Evolutionary conservation across 2,113 vertebrate genomes (phyloP).

Genomic region (Silurus meridionalis): DNA sequence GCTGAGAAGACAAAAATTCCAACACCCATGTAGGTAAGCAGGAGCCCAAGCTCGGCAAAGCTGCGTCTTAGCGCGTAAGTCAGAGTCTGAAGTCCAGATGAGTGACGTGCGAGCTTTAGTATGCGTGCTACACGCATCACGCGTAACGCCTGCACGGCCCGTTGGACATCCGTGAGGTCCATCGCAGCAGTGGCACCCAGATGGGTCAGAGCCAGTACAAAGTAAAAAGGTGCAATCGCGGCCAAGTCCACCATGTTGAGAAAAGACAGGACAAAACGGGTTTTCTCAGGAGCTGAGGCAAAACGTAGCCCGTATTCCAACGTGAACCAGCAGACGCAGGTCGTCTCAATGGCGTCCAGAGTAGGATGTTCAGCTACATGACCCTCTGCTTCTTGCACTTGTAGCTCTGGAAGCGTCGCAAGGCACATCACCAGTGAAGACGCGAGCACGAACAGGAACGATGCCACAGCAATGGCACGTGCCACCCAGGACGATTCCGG

Average conservation of each 20-base stretch:
- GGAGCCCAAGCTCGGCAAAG: slow-evolving; percentile 91
- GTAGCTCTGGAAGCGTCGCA: slow-evolving; percentile 94
- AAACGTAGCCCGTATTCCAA: slow-evolving; percentile 88
- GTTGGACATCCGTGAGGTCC: slow-evolving; percentile 91
- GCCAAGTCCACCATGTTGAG: slow-evolving; percentile 94
- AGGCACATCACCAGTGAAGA: slow-evolving; percentile 94
- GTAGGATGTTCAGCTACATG: slow-evolving; percentile 87
- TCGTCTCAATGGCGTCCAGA: slow-evolving; percentile 90
- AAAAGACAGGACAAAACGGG: slow-evolving; percentile 86
- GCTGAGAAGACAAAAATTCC: slow-evolving; percentile 98
- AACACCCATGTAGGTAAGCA: slow-evolving; percentile 95
- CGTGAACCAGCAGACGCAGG: slow-evolving; percentile 94
- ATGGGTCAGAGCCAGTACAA: slow-evolving; percentile 87
- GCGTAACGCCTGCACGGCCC: slow-evolving; percentile 90
- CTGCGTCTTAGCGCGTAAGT: slow-evolving; percentile 93
- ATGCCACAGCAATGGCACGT: slow-evolving; percentile 84
- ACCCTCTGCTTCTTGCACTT: slow-evolving; percentile 83
- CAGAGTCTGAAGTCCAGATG: slow-evolving; percentile 90
- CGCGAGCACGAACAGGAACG: slow-evolving; percentile 87
- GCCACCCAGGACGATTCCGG: slow-evolving; percentile 88
- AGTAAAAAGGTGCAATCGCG: slow-evolving; percentile 92
- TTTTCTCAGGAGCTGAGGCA: slow-evolving; percentile 86
- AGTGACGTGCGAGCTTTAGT: slow-evolving; percentile 95
- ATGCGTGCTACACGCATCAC: slow-evolving; percentile 92
- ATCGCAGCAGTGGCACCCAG: slow-evolving; percentile 84